A percentile compares a stretch with the other conserved stretches of the same genome.
phyloP scores from a whole-genome alignment of 2,888 invertebrate genomes.

The Xanthorhoe spadicearia region DNA sequence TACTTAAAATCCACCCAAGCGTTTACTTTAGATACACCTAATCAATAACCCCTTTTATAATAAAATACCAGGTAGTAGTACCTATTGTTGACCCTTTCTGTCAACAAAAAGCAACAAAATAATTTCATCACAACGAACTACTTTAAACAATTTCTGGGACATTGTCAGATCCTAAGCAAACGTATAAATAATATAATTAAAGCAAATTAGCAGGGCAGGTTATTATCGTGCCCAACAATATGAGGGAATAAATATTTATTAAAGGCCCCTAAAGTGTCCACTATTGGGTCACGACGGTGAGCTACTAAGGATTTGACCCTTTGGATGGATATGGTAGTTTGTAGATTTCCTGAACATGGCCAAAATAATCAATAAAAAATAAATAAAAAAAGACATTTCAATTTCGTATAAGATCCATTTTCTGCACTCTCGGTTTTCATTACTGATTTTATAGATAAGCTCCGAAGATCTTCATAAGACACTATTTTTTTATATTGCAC shows the following conservation, averaged over 20 bases:
- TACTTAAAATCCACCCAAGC: too few relatives aligned
- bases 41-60: too few relatives aligned
- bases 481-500: too few relatives aligned
- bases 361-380: too few relatives aligned
- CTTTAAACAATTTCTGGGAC: slow-evolving; percentile 40
- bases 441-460: too few relatives aligned
- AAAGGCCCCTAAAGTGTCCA: slow-evolving; percentile 76
- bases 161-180: slow-evolving; percentile 67
- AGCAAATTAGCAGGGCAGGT: slow-evolving; percentile 53
- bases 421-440: too few relatives aligned
- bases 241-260: slow-evolving; percentile 82
- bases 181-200: slow-evolving; percentile 77
- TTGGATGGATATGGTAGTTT: slow-evolving; percentile 52
- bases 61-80: not conserved
- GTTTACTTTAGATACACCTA: too few relatives aligned
- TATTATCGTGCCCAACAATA: slow-evolving; percentile 66
- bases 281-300: slow-evolving; percentile 68
- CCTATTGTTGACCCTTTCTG: not conserved
- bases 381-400: too few relatives aligned
- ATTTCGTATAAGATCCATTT: too few relatives aligned
- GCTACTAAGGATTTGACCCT: slow-evolving; percentile 37
- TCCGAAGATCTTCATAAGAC: too few relatives aligned
- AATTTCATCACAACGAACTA: slow-evolving; percentile 30
- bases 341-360: too few relatives aligned
- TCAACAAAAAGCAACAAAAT: slow-evolving; percentile 17